Conservation (phyloP, 1,140 invertebrate genomes). For the Triops longicaudatus region DNA sequence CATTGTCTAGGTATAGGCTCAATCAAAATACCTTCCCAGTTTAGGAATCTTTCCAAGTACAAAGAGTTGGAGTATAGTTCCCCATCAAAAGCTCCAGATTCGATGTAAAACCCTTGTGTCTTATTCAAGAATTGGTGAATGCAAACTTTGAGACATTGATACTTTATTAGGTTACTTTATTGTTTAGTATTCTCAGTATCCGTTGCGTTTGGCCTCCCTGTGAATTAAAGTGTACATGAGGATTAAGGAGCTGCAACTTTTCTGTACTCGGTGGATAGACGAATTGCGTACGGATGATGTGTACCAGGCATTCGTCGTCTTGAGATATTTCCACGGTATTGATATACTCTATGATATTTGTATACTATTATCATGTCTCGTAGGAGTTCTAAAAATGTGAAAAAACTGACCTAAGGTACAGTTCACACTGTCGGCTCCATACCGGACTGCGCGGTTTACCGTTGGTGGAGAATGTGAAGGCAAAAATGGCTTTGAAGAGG, state of each 20-base stretch:
- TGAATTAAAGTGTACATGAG: background rate
- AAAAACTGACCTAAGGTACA: background rate
- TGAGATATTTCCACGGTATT: background rate
- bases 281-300: background rate
- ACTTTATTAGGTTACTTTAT: constrained; percentile 17
- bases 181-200: constrained; percentile 3
- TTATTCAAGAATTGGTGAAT: background rate
- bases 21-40: constrained; percentile 31
- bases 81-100: constrained; percentile 31
- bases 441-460: too few species aligned
- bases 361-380: background rate
- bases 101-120: background rate
- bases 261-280: background rate
- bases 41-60: constrained; percentile 25
- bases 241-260: background rate
- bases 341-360: background rate
- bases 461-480: too few species aligned
- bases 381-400: background rate
- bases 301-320: background rate
- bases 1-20: constrained; percentile 27
- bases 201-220: constrained; percentile 13
- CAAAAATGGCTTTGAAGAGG: too few species aligned
- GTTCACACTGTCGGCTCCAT: background rate
- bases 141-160: background rate
- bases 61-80: constrained; percentile 31